These are phyloP conservation scores for Nansenia antarctica DNA, from an alignment of 2,113 vertebrate species.

Conservation along the genomic window DNA sequence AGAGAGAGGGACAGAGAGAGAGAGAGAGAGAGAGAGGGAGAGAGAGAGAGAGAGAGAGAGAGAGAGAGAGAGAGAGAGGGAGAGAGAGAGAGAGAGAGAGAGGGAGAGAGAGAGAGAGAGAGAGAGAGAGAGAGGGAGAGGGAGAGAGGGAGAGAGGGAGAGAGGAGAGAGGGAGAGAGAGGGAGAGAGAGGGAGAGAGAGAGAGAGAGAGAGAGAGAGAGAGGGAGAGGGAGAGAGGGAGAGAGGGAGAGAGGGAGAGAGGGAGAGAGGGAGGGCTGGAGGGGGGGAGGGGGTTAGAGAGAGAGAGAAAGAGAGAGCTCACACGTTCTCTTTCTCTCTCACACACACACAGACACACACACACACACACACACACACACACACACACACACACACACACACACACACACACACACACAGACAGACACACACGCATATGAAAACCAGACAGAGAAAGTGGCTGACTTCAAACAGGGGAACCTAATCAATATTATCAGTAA, in stretches of 20 bases:
- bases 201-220: too few relatives aligned
- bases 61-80: too few relatives aligned
- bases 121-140: neutral
- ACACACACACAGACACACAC: too few relatives aligned
- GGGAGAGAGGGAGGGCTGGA: constrained; percentile 6
- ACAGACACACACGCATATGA: neutral
- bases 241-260: neutral
- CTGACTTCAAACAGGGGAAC: constrained; percentile 82
- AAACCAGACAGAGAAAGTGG: constrained; percentile 56
- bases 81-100: neutral
- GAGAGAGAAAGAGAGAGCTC: neutral
- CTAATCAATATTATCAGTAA: constrained; percentile 86
- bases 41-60: too few relatives aligned
- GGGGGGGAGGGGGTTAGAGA: neutral
- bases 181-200: neutral
- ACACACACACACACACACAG: constrained; percentile 13
- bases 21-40: neutral
- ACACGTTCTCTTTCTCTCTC: too few relatives aligned
- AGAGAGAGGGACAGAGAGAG: too few relatives aligned
- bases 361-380: too few relatives aligned
- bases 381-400: too few relatives aligned
- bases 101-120: neutral
- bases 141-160: neutral
- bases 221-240: neutral
- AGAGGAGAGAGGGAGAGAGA: too few relatives aligned